Evolutionary conservation across 2,113 vertebrate species (phyloP).

Genomic region (Oreotragus oreotragus): DNA sequence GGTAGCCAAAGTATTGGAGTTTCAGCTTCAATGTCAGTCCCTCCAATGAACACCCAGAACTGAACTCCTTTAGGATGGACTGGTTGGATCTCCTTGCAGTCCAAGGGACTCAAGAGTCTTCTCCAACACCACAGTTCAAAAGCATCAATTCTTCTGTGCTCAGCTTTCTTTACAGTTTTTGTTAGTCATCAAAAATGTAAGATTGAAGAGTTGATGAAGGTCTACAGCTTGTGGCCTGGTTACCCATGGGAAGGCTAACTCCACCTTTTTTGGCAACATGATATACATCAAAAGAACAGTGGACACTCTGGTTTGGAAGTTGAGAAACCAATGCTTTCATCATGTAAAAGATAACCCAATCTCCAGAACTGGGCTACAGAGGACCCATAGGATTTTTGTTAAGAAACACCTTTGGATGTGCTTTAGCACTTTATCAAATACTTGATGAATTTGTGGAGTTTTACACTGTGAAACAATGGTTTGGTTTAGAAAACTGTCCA

Average conservation of each 20-base stretch:
- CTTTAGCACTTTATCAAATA: not conserved
- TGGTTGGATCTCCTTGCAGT: no score
- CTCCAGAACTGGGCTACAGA: not conserved
- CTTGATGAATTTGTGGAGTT: not conserved
- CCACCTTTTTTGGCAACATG: not conserved
- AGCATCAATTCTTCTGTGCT: no score
- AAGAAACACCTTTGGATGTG: not conserved
- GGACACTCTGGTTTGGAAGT: not conserved
- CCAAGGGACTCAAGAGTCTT: no score
- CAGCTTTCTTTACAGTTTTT: not conserved
- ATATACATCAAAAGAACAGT: not conserved
- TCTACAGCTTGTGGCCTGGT: not conserved
- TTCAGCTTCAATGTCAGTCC: no score
- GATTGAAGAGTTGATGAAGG: not conserved
- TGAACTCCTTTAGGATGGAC: no score
- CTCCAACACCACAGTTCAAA: no score
- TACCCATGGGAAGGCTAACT: not conserved
- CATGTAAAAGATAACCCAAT: not conserved
- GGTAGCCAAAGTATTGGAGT: no score
- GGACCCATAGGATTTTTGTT: not conserved
- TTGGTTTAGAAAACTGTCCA: not conserved
- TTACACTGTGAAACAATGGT: not conserved
- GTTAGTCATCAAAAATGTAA: not conserved
- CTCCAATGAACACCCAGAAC: no score
- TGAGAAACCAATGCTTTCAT: not conserved